phyloP scores from a whole-genome alignment of 2,113 vertebrate species.

The Otis tarda region DNA sequence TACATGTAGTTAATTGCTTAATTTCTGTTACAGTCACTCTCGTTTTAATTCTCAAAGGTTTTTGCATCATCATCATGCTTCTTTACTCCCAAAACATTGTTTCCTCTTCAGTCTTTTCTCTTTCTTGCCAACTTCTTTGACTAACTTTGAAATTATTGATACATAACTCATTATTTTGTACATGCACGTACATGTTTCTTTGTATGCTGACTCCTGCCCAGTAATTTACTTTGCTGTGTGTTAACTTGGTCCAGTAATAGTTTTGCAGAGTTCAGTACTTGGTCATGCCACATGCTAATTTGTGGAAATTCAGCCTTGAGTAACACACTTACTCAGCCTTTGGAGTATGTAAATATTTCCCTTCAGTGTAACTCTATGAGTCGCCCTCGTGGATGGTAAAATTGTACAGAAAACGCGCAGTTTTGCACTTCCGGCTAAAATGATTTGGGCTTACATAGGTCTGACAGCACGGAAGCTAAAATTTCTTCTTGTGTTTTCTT shows the following conservation, averaged over 20 bases:
- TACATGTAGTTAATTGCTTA: background rate
- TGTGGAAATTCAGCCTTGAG: background rate
- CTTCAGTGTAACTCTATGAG: background rate
- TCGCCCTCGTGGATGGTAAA: background rate
- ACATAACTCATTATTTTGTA: background rate
- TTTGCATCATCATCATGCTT: rapidly evolving
- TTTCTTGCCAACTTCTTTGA: background rate
- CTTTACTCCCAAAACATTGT: background rate
- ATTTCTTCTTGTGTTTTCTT: background rate
- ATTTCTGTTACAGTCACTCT: background rate
- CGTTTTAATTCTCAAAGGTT: background rate
- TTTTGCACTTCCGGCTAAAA: background rate
- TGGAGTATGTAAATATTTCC: constrained; percentile 19
- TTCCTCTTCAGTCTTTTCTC: background rate
- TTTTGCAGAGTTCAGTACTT: background rate
- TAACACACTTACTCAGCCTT: background rate
- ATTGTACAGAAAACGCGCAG: rapidly evolving
- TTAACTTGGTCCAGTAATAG: background rate
- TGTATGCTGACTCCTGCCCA: background rate
- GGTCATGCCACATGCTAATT: background rate
- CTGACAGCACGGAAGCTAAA: background rate
- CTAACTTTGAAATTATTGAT: background rate
- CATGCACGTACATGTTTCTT: background rate
- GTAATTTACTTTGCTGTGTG: background rate
- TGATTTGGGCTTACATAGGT: background rate